phyloP scores from a whole-genome alignment of 2,888 invertebrate species.

The Nebria brevicollis region DNA sequence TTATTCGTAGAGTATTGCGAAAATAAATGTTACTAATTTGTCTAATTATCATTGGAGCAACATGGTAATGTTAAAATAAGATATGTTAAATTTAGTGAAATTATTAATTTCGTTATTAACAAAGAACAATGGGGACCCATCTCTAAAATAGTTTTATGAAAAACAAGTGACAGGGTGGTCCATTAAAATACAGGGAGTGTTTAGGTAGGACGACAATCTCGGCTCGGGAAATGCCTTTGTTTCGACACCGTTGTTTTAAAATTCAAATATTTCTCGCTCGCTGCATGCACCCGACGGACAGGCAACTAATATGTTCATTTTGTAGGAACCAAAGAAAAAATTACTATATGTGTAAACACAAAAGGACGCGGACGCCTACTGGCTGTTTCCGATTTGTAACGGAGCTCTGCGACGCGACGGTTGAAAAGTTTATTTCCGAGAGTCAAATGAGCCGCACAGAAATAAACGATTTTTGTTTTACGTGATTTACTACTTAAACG shows the following conservation, averaged over 20 bases:
- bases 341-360: slow-evolving; percentile 35
- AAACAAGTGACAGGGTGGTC: slow-evolving; percentile 3
- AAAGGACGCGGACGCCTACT: slow-evolving; percentile 46
- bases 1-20: too few species aligned
- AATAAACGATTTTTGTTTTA: background rate
- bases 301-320: slow-evolving; percentile 45
- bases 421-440: slow-evolving; percentile 40
- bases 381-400: slow-evolving; percentile 26
- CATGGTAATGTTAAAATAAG: too few species aligned
- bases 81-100: too few species aligned
- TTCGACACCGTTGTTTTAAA: slow-evolving; percentile 39
- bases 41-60: too few species aligned
- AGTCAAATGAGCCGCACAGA: slow-evolving; percentile 26
- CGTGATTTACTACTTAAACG: background rate
- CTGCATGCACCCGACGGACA: slow-evolving; percentile 27
- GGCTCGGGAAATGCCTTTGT: slow-evolving; percentile 27
- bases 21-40: too few species aligned
- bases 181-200: slow-evolving; percentile 6
- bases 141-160: background rate
- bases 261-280: slow-evolving; percentile 26
- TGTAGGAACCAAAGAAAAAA: slow-evolving; percentile 32
- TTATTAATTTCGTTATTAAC: too few species aligned
- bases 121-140: too few species aligned
- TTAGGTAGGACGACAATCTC: background rate
- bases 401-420: slow-evolving; percentile 23